Conservation (phyloP, 2,888 invertebrate species). For the Idaea dimidiata region DNA sequence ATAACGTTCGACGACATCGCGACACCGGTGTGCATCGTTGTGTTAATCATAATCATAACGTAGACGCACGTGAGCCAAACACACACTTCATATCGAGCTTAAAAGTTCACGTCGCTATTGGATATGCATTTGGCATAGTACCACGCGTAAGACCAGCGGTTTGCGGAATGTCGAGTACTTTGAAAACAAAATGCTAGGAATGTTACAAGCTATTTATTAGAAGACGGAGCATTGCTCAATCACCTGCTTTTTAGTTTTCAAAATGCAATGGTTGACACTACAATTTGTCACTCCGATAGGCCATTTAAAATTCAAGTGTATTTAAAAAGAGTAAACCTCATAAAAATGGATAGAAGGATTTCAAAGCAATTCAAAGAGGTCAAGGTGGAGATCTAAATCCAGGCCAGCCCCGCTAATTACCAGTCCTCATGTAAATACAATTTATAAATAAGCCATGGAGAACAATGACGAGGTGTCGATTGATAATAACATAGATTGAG, state of each 20-base stretch:
- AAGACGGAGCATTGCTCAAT: slow-evolving; percentile 17
- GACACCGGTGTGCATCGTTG: slow-evolving; percentile 31
- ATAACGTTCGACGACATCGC: slow-evolving; percentile 55
- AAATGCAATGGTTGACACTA: background rate
- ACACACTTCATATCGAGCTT: slow-evolving; percentile 38
- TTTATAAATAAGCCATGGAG: slow-evolving; percentile 44
- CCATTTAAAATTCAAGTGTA: background rate
- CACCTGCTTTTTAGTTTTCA: background rate
- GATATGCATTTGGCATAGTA: slow-evolving; percentile 56
- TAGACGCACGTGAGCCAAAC: slow-evolving; percentile 36
- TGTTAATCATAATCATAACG: slow-evolving; percentile 62
- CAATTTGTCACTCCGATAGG: background rate
- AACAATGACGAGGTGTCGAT: slow-evolving; percentile 38
- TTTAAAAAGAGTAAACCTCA: slow-evolving; percentile 50
- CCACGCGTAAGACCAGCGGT: slow-evolving; percentile 34
- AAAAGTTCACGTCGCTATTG: slow-evolving; percentile 55
- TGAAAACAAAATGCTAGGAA: slow-evolving; percentile 27
- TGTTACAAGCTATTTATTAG: slow-evolving; percentile 19
- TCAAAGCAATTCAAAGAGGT: slow-evolving; percentile 69
- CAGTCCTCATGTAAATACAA: slow-evolving; percentile 48
- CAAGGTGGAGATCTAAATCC: slow-evolving; percentile 71
- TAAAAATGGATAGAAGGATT: slow-evolving; percentile 57
- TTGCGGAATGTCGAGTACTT: slow-evolving; percentile 38
- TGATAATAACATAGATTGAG: slow-evolving; percentile 34
- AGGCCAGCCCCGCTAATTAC: slow-evolving; percentile 70